Evolutionary conservation across 1,140 invertebrate species (phyloP), one percentile per base, ranked within the genome.

Genomic region (Calliopsis andreniformis): DNA sequence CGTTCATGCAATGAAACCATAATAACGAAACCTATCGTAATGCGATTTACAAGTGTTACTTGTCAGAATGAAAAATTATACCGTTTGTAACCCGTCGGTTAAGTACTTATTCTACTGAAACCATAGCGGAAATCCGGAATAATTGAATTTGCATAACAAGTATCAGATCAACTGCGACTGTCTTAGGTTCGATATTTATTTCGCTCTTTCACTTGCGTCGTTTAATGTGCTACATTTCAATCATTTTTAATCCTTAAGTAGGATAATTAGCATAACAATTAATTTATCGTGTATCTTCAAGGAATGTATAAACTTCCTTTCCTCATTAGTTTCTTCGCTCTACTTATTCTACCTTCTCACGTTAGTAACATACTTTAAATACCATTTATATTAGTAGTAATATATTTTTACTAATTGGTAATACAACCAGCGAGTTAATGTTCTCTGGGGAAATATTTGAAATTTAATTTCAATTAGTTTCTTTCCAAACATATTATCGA

Each of bases 111-210:
- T 35, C 20, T 35, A 45, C 35, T n/a, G 28, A 47, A 70, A 61
- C 30, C 12, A 3, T 39, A 61, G 28, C 55, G 55, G 42, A 59
- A 35, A 58, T 59, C 28, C n/a, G 55, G 16, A 55, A 68, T 55
- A 70, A 61, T 49, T 35, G 6, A 47, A 66, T 49, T 62, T 56
- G 59, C 42, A 71, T 63, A 47, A 45, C 30, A 73, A 25, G 6
- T 7, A 14, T 55, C 14, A 25, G 8, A 43, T 20, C 4, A 23
- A 20, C 62, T 3, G 3, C n/a, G 8, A 55, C 53, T 25, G 4
- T 10, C 16, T 32, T 30, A 4, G 4, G 4, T 55, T 45, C 30
- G 14, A 58, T 20, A 39, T 69, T 69, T 39, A 20, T 51, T 42
- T 49, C 47, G 25, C 12, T 30, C 16, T 53, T 25, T 20, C 25